Evolutionary conservation across 2,888 invertebrate genomes (phyloP), one percentile per base, ranked within the genome.

Genomic region (Drosophila paramelanica): DNA sequence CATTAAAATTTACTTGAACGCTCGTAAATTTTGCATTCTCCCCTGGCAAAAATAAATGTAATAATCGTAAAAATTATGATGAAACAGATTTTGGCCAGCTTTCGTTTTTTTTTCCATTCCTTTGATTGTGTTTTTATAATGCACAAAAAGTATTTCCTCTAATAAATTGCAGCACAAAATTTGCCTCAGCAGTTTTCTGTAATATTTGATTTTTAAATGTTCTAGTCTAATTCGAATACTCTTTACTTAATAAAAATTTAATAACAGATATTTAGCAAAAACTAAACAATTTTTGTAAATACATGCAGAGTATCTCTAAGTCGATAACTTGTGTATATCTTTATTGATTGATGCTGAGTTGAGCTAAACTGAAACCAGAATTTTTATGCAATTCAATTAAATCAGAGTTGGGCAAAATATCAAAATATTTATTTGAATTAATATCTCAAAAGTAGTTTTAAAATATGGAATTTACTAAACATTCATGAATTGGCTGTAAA

Each of bases 1-100:
- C 70, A 82, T 81, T 81, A 80, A 84, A 81, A 82, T 81, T 81
- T 81, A 73, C 81, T 81, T 84, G 38, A 67, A 71, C 61, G 80
- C 73, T 81, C 81, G 76, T 81, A 81, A 84, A 81, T 84, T 84
- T 84, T 36, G 55, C 59, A 77, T 73, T 71, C 68, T 61, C 55
- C 55, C 51, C 49, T 41, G 60, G 55, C 52, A 47, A 61, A 74
- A 70, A 77, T 73, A 68, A 67, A 77, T 80, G 77, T 78, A 77
- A 78, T 78, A 80, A 80, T 80, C 81, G 73, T 78, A 73, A 78
- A 79, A 77, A 67, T 62, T 57, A 60, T 69, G 66, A 69, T 78
- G 77, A 80, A 80, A 73, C 67, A 77, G 51, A 80, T 70, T 62
- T 66, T 73, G 39, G 50, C 36, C 59, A 56, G 33, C 36, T 52